Percentiles rank a stretch among this genome's conserved stretches.
phyloP scores from a whole-genome alignment of 2,888 invertebrate species.

The Plagiodera versicolora region DNA sequence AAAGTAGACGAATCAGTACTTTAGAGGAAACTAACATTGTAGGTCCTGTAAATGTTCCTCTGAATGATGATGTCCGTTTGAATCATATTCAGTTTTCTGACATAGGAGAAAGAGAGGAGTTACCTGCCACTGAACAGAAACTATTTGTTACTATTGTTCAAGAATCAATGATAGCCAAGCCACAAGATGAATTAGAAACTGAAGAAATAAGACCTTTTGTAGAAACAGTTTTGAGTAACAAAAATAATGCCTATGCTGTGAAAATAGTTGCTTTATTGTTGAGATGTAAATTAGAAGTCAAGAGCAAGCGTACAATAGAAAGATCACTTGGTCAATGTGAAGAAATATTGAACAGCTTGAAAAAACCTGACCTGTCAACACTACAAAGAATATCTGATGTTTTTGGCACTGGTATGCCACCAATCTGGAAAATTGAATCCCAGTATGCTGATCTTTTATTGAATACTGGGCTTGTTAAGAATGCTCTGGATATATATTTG shows the following conservation, averaged over 20 bases:
- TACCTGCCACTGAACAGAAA: constrained; percentile 78
- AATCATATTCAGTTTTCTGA: constrained; percentile 75
- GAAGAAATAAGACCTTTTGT: constrained; percentile 86
- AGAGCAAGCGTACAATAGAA: constrained; percentile 81
- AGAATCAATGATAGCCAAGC: constrained; percentile 72
- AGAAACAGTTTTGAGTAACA: constrained; percentile 62
- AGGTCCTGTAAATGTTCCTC: constrained; percentile 67
- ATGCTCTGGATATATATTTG: constrained; percentile 78
- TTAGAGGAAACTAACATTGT: constrained; percentile 59
- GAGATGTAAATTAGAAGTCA: constrained; percentile 75
- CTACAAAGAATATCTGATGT: constrained; percentile 60
- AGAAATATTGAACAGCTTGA: constrained; percentile 67
- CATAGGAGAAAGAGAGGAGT: constrained; percentile 50
- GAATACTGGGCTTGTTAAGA: constrained; percentile 80
- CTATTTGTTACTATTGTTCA: constrained; percentile 75
- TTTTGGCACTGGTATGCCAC: constrained; percentile 72
- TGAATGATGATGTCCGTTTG: constrained; percentile 86
- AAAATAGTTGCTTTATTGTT: constrained; percentile 71
- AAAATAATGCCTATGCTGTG: constrained; percentile 74
- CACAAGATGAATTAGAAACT: constrained; percentile 74
- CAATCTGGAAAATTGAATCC: constrained; percentile 76
- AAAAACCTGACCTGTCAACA: constrained; percentile 52
- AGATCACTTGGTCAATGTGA: constrained; percentile 86
- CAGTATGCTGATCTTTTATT: constrained; percentile 78
- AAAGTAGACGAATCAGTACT: constrained; percentile 53